phyloP scores from a whole-genome alignment of 2,797 vertebrate genomes.

The Pelobates cultripes region DNA sequence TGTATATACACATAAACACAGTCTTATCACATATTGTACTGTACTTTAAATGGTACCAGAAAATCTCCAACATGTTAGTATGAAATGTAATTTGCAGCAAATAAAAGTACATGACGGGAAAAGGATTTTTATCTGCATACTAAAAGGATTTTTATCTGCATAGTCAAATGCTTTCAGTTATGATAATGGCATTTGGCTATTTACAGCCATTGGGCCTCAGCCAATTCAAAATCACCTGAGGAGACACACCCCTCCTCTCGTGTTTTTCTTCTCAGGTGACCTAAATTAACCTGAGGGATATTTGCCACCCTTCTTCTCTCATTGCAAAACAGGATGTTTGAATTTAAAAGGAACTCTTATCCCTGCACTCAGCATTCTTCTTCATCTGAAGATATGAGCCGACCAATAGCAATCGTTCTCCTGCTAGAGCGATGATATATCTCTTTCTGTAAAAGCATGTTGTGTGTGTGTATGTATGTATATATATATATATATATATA shows the following conservation, averaged over 20 bases:
- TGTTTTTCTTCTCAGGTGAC: conserved; percentile 5
- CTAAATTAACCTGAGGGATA: conserved; percentile 30
- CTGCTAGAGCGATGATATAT: neutral
- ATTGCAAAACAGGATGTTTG: conserved; percentile 31
- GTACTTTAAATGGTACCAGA: neutral
- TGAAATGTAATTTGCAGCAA: too few relatives aligned
- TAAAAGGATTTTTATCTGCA: neutral
- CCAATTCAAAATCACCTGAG: conserved; percentile 46
- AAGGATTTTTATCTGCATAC: too few relatives aligned
- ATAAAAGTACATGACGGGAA: too few relatives aligned
- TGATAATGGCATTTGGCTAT: neutral
- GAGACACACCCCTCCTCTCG: conserved; percentile 27
- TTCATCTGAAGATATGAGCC: neutral
- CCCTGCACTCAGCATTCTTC: neutral
- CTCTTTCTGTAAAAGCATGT: too few relatives aligned
- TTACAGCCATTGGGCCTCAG: neutral
- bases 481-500: too few relatives aligned
- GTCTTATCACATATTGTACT: neutral
- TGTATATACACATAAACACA: too few relatives aligned
- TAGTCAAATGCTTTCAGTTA: neutral
- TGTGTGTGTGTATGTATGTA: too few relatives aligned
- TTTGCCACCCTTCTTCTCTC: conserved; percentile 14
- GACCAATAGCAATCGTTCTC: neutral
- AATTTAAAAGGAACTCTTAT: neutral
- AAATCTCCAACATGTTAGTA: too few relatives aligned